A percentile compares a stretch with the other conserved stretches of the same genome.
Evolutionary conservation across 1,140 invertebrate species (phyloP).

Genomic region (Zaprionus tsacasi): DNA sequence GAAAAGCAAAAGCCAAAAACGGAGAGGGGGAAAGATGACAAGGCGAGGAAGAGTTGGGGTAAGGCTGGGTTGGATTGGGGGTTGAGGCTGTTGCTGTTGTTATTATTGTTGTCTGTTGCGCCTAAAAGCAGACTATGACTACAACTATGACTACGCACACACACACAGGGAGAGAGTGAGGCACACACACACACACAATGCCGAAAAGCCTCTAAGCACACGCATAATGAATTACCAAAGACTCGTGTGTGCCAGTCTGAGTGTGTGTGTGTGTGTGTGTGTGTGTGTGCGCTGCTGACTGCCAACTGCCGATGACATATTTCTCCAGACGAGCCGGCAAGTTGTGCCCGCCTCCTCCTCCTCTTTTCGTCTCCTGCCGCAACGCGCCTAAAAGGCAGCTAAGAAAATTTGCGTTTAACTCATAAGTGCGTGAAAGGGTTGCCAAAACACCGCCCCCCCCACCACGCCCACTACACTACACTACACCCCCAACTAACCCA

Average conservation of each 20-base stretch:
- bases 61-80: constrained; percentile 4
- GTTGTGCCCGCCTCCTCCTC: neutral
- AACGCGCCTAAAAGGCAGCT: constrained; percentile 78
- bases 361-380: neutral
- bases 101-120: constrained; percentile 56
- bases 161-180: neutral
- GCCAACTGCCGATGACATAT: constrained; percentile 81
- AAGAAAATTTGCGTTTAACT: constrained; percentile 82
- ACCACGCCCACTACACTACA: constrained; percentile 1
- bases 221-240: constrained; percentile 80
- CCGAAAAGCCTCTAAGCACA: constrained; percentile 75
- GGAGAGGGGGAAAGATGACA: constrained; percentile 7
- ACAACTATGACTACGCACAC: constrained; percentile 17
- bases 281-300: constrained; percentile 33
- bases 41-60: neutral
- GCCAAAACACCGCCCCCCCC: constrained; percentile 41
- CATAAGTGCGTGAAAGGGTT: constrained; percentile 83
- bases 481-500: neutral
- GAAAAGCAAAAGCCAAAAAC: constrained; percentile 53
- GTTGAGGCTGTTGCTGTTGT: constrained; percentile 20
- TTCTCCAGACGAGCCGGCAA: constrained; percentile 67
- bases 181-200: constrained; percentile 51
- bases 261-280: constrained; percentile 12
- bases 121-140: constrained; percentile 67
- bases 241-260: constrained; percentile 28